Percentiles rank a stretch among this genome's conserved stretches.
Evolutionary conservation across 2,888 invertebrate species (phyloP).

Genomic region (Eupithecia inturbata): DNA sequence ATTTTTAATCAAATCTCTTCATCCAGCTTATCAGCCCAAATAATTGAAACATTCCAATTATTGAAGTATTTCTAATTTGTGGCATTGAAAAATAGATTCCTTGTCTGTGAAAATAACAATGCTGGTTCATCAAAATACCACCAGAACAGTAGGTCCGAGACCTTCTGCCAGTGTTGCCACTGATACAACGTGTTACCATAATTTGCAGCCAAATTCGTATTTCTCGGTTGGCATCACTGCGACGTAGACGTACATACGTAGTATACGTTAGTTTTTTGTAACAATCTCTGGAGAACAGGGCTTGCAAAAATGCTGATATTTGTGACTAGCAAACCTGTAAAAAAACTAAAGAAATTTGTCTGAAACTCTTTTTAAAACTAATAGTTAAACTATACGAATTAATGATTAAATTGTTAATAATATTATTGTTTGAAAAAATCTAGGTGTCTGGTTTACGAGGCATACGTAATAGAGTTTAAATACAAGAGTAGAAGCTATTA

Average conservation of each 20-base stretch:
- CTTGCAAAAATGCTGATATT: constrained; percentile 21
- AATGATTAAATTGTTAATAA: too few species aligned
- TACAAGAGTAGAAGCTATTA: neutral
- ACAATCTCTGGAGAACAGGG: constrained; percentile 43
- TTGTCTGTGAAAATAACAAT: neutral
- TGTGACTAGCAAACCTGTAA: neutral
- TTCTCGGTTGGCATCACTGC: constrained; percentile 45
- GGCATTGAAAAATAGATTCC: neutral
- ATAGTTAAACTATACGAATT: neutral
- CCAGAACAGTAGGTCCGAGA: neutral
- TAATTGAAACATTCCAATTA: constrained; percentile 1
- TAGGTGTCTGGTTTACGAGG: too few species aligned
- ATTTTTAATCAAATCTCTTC: neutral
- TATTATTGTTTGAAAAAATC: too few species aligned
- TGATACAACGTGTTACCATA: constrained; percentile 46
- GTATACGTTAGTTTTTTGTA: constrained; percentile 52
- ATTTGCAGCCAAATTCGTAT: constrained; percentile 49
- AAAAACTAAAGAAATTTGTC: neutral
- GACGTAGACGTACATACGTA: constrained; percentile 39
- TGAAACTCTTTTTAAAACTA: neutral
- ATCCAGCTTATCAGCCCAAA: neutral
- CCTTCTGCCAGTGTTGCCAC: constrained; percentile 30
- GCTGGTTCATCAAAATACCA: constrained; percentile 5
- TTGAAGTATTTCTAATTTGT: neutral
- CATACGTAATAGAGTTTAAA: too few species aligned